Percentiles rank a stretch among this genome's conserved stretches.
phyloP scores from a whole-genome alignment of 1,140 invertebrate genomes.

The Macrobrachium rosenbergii region DNA sequence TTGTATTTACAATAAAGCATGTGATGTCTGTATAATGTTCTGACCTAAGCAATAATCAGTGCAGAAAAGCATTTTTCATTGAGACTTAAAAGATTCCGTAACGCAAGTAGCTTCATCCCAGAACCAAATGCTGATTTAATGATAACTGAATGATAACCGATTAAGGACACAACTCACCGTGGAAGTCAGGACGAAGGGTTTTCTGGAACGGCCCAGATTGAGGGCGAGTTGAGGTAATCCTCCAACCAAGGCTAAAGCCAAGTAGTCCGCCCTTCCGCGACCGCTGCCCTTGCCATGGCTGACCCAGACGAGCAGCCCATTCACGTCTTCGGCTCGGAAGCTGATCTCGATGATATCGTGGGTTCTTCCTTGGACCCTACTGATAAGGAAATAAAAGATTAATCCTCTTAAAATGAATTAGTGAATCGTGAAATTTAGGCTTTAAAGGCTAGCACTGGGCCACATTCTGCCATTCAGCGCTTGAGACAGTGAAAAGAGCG shows the following conservation, averaged over 20 bases:
- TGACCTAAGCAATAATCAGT: too few relatives aligned
- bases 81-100: neutral
- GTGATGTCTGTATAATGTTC: too few relatives aligned
- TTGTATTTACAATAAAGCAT: too few relatives aligned
- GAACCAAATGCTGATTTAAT: neutral
- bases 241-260: conserved; percentile 76
- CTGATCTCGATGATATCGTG: conserved; percentile 67
- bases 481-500: too few relatives aligned
- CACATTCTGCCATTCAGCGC: too few relatives aligned
- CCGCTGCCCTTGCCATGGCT: conserved; percentile 73
- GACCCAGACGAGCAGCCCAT: conserved; percentile 80
- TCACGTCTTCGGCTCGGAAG: conserved; percentile 76
- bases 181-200: conserved; percentile 74
- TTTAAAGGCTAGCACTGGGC: too few relatives aligned
- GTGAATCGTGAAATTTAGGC: neutral
- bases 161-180: conserved; percentile 67
- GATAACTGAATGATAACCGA: neutral
- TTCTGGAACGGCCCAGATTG: conserved; percentile 76
- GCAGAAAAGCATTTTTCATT: too few relatives aligned
- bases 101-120: neutral
- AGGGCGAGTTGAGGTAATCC: conserved; percentile 77
- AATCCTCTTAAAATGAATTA: neutral
- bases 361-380: conserved; percentile 29
- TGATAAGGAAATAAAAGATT: neutral
- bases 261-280: conserved; percentile 72